These are phyloP conservation scores for Oscheius sp. DNA, from an alignment of 2,888 invertebrate species.

Conservation along the genomic window DNA sequence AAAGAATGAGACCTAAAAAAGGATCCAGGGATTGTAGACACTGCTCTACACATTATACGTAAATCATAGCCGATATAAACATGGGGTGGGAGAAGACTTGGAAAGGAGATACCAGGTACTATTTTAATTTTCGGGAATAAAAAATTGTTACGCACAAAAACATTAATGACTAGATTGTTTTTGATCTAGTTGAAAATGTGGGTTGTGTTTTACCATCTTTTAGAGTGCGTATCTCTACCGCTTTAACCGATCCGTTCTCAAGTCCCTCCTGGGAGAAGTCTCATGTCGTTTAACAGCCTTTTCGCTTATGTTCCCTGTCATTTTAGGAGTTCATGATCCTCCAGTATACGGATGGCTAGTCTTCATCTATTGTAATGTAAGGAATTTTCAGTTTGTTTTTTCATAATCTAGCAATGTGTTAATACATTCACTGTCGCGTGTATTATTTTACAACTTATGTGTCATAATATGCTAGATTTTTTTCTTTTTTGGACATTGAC, in stretches of 20 bases:
- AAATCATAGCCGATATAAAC: slow-evolving; percentile 4
- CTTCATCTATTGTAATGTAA: slow-evolving; percentile 17
- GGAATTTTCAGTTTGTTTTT: too few species aligned
- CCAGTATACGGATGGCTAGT: slow-evolving; percentile 7
- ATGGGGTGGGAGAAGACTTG: slow-evolving; percentile 5
- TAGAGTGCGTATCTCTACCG: slow-evolving; percentile 11
- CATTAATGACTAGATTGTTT: too few species aligned
- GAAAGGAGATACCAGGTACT: slow-evolving; percentile 22
- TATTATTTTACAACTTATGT: too few species aligned
- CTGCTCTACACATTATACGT: slow-evolving; percentile 16
- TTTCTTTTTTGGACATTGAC: too few species aligned
- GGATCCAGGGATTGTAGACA: not conserved
- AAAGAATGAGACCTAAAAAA: not conserved
- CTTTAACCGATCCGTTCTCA: slow-evolving; percentile 11
- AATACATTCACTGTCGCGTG: too few species aligned
- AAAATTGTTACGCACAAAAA: too few species aligned
- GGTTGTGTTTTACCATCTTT: not conserved
- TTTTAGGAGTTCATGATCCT: not conserved
- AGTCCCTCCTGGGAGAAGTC: slow-evolving; percentile 14
- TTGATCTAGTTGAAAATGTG: too few species aligned
- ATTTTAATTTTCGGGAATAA: too few species aligned
- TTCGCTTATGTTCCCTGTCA: not conserved
- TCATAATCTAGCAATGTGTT: too few species aligned
- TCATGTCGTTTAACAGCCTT: slow-evolving; percentile 3
- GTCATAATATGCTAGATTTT: too few species aligned